Evolutionary conservation across 2,113 vertebrate genomes (phyloP), one percentile per base, ranked within the genome.

Genomic region (Platysternon megacephalum): DNA sequence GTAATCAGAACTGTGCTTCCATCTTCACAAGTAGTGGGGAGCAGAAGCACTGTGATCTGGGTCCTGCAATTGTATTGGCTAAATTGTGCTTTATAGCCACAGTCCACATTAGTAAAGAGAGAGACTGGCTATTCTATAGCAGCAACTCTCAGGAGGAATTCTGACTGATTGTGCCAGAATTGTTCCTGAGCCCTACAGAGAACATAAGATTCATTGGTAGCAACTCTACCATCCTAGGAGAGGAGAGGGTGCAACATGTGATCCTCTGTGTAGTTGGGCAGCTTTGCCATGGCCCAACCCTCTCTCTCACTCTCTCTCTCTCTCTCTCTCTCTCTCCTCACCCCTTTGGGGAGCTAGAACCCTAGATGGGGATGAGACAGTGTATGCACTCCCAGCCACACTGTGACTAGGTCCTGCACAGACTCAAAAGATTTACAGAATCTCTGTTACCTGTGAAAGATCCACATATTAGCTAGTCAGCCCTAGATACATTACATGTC

Each of bases 231-330:
- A 44, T n/a, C 4, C 2, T 44, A 46, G 39, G 68, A 87, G 49
- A 51, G 32, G 35, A 84, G 9, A 29, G 5, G 8, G 28, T n/a
- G 35, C 53, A 88, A 53, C 17, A 42, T 79, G 7, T 1, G 44
- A 22, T 17, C 53, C 8, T 3, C 1, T 83, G 80, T 87, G n/a
- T 51, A 44, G 48, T 28, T n/a, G 1, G 1, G 2, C 56, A 6
- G 17, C 35, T 11, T 14, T 17, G 1, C 78, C 0, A 0, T 16
- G 29, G 6, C 3, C 39, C 14, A 78, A 72, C 29, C 28, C 12
- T 52, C 51, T 1, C n/a, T n/a, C n/a, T n/a, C 49, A 5, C 51
- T 51, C 51, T 51, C 49, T 21, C 87, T 49, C 48, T 49, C 48
- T 49, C 48, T 49, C 49, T 51, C 49, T 19, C 87, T 39, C 7